Conservation (phyloP, 2,888 invertebrate genomes). For the Phasia obesa region DNA sequence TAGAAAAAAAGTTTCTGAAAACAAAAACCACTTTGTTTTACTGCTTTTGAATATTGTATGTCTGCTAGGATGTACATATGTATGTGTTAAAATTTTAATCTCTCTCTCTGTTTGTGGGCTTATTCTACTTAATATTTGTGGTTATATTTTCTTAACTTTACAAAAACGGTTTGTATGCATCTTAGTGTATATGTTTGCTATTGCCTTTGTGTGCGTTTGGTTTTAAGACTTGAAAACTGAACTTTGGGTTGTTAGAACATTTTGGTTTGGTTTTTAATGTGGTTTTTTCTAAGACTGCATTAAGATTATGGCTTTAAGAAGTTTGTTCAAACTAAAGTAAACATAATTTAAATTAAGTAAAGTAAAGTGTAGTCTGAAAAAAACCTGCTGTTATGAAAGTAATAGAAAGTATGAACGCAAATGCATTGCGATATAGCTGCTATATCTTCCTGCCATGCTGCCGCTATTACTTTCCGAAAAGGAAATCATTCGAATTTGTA, state of each 20-base stretch:
- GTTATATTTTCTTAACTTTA: conserved; percentile 37
- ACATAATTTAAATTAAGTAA: too few species aligned
- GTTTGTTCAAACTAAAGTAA: too few species aligned
- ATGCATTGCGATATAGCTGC: too few species aligned
- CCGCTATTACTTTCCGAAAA: too few species aligned
- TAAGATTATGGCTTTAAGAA: too few species aligned
- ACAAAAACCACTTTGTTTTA: conserved; percentile 21
- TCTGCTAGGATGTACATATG: background rate
- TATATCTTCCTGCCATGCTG: too few species aligned
- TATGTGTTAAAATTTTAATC: conserved; percentile 46
- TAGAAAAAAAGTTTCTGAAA: conserved; percentile 7
- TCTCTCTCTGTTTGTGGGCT: conserved; percentile 50
- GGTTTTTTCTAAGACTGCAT: conserved; percentile 24
- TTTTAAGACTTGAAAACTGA: too few species aligned
- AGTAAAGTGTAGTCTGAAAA: too few species aligned
- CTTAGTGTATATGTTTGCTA: background rate
- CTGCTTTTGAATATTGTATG: background rate
- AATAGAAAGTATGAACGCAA: too few species aligned
- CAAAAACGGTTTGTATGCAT: background rate
- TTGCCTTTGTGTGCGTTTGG: background rate
- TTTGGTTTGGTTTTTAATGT: conserved; percentile 43
- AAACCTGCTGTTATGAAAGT: too few species aligned
- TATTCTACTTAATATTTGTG: conserved; percentile 65
- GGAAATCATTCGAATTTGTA: too few species aligned
- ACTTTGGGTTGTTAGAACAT: conserved; percentile 29